phyloP scores from a whole-genome alignment of 2,888 invertebrate species.

The Ganaspis brasiliensis region DNA sequence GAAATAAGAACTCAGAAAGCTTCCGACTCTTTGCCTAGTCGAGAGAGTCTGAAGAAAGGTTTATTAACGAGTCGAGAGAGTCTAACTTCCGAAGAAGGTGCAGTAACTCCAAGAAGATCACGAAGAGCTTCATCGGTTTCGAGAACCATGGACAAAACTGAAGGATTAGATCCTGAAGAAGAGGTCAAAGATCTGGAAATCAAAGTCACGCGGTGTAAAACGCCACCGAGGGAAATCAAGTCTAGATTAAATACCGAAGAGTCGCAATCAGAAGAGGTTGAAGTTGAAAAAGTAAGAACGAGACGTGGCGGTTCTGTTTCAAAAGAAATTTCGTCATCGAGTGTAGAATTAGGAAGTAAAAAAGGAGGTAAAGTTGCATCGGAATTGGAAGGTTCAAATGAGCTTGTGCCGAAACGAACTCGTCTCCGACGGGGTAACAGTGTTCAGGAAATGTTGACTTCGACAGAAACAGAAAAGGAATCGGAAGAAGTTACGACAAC shows the following conservation, averaged over 20 bases:
- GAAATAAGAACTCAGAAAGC: too few relatives aligned
- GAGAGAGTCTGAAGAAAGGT: background rate
- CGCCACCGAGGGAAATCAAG: conserved; percentile 10
- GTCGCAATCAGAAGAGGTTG: conserved; percentile 34
- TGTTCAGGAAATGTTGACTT: conserved; percentile 43
- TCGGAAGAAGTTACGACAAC: conserved; percentile 30
- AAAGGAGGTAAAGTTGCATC: conserved; percentile 8
- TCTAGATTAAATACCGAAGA: conserved; percentile 25
- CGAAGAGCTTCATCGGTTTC: conserved; percentile 27
- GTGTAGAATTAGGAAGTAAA: conserved; percentile 35
- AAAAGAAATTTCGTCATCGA: conserved; percentile 62
- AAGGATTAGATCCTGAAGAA: conserved; percentile 10
- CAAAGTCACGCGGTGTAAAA: too few relatives aligned
- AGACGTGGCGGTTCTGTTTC: conserved; percentile 67
- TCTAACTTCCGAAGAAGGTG: background rate
- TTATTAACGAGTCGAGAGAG: conserved; percentile 17
- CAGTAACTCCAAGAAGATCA: conserved; percentile 4
- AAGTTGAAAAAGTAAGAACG: conserved; percentile 52
- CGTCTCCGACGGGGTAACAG: background rate
- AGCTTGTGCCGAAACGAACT: conserved; percentile 37
- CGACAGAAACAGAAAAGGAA: conserved; percentile 33
- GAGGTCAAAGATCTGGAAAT: too few relatives aligned
- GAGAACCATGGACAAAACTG: background rate
- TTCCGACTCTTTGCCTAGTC: too few relatives aligned
- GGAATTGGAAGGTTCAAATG: conserved; percentile 31